These are phyloP conservation scores for Cheirogaleus medius DNA, from an alignment of 2,113 vertebrate species.

Conservation along the genomic window DNA sequence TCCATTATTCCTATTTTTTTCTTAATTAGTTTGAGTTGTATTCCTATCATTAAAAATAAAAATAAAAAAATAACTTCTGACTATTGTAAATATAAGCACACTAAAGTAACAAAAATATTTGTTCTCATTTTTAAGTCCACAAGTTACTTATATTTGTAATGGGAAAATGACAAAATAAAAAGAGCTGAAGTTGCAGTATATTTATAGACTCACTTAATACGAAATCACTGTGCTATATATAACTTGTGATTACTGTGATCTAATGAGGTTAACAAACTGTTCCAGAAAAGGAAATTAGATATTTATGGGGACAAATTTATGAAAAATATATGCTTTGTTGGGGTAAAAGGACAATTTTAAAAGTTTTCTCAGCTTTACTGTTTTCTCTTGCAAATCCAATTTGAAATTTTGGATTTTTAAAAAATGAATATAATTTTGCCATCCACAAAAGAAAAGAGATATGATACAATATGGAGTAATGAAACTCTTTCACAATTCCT, in stretches of 20 bases:
- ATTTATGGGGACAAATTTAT: background rate
- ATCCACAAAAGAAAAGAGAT: background rate
- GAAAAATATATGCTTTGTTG: background rate
- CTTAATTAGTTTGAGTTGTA: background rate
- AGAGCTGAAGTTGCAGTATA: background rate
- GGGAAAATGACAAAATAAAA: background rate
- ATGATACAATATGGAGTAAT: background rate
- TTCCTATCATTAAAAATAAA: background rate
- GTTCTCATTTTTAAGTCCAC: background rate
- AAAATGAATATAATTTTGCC: background rate
- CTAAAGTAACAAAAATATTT: background rate
- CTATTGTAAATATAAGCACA: background rate
- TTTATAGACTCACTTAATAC: background rate
- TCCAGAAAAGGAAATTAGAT: constrained; percentile 19
- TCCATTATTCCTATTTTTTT: background rate
- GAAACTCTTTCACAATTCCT: background rate
- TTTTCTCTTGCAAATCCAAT: background rate
- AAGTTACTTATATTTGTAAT: background rate
- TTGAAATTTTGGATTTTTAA: background rate
- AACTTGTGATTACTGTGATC: constrained; percentile 73
- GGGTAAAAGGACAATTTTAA: background rate
- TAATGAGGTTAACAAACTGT: constrained; percentile 69
- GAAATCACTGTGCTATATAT: constrained; percentile 45
- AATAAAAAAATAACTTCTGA: background rate
- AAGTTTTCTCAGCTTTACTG: background rate